These are phyloP conservation scores for Acipenser oxyrinchus DNA, from an alignment of 2,797 vertebrate species.

Conservation along the genomic window DNA sequence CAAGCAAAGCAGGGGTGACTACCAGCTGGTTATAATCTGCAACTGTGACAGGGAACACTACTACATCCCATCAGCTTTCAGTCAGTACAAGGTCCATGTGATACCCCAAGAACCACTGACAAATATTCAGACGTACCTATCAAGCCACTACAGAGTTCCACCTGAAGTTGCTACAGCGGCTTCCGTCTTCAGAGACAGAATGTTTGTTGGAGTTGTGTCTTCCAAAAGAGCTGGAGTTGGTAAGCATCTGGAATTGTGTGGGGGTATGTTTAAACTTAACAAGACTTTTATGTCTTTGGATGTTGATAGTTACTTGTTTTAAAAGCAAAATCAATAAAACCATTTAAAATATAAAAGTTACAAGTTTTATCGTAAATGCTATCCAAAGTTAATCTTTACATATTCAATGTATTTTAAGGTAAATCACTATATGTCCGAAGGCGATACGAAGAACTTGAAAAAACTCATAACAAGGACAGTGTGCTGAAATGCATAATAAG, in stretches of 20 bases:
- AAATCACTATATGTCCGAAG: conserved; percentile 67
- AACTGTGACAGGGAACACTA: conserved; percentile 55
- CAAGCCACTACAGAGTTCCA: conserved; percentile 39
- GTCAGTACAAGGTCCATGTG: conserved; percentile 52
- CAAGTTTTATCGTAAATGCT: too few relatives aligned
- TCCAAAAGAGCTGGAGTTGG: conserved; percentile 63
- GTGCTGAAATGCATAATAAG: conserved; percentile 53
- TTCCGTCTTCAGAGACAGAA: conserved; percentile 37
- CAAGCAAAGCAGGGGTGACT: conserved; percentile 26
- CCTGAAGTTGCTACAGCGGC: conserved; percentile 28
- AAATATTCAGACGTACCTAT: conserved; percentile 45
- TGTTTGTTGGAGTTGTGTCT: conserved; percentile 57
- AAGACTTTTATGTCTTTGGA: neutral
- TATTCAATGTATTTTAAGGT: conserved; percentile 32
- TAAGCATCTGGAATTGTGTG: conserved; percentile 31
- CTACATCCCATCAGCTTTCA: conserved; percentile 65
- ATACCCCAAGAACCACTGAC: conserved; percentile 37
- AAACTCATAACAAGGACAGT: neutral
- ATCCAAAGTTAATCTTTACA: too few relatives aligned
- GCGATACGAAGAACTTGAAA: conserved; percentile 37
- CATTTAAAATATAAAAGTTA: too few relatives aligned
- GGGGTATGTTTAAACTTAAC: too few relatives aligned
- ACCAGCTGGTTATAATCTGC: conserved; percentile 58
- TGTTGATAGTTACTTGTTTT: conserved; percentile 2
- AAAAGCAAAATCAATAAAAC: conserved; percentile 14